Conservation (phyloP, 92 coral and sea anemone genomes). For the Micromussa lordhowensis region DNA sequence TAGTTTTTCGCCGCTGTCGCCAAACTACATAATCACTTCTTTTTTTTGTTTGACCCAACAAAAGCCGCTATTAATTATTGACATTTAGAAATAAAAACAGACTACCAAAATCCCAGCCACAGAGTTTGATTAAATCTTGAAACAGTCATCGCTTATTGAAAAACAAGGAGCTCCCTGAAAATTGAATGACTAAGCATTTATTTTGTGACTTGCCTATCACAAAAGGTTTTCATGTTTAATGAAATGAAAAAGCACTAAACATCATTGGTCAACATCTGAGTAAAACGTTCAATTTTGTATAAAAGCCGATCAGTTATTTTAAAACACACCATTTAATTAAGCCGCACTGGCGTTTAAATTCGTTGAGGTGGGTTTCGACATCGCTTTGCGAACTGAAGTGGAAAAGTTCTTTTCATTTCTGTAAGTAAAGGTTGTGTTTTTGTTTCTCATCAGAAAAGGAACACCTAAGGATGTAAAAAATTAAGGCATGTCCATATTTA, state of each 20-base stretch:
- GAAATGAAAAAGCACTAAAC: neutral
- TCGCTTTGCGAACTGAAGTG: neutral
- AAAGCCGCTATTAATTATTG: neutral
- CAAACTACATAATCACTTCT: neutral
- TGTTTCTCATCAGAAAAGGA: neutral
- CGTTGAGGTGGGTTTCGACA: neutral
- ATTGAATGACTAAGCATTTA: conserved; percentile 10
- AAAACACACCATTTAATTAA: neutral
- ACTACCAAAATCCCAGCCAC: neutral
- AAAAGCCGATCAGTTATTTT: conserved; percentile 7
- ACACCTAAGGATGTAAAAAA: neutral
- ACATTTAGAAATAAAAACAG: neutral
- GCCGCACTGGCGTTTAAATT: neutral
- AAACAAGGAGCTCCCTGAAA: neutral
- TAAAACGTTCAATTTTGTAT: neutral
- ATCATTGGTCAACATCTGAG: neutral
- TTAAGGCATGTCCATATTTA: conserved; percentile 5
- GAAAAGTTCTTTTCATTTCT: neutral
- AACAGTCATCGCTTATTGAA: neutral
- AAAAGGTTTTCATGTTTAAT: neutral
- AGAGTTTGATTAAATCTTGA: neutral
- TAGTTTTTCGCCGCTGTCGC: neutral
- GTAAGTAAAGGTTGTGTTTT: neutral
- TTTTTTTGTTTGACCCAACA: neutral
- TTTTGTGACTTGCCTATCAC: neutral